Evolutionary conservation across 2,888 invertebrate species (phyloP).

Genomic region (Drosophila cognata): DNA sequence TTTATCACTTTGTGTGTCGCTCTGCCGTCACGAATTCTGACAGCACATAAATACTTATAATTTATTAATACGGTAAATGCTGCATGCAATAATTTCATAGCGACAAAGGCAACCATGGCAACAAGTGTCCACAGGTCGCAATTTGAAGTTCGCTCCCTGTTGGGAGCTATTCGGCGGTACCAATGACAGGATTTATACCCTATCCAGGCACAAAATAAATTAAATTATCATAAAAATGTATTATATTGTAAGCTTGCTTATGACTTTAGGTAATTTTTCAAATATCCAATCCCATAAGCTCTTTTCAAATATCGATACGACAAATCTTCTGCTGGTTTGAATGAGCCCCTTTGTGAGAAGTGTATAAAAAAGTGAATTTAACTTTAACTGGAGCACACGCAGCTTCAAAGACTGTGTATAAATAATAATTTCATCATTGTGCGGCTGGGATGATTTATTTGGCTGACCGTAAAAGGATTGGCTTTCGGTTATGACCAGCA

Average conservation of each 20-base stretch:
- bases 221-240: background rate
- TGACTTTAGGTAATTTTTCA: background rate
- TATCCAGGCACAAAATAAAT: background rate
- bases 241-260: no score
- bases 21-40: constrained; percentile 83
- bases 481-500: constrained; percentile 59
- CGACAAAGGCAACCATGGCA: constrained; percentile 65
- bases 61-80: constrained; percentile 83
- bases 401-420: constrained; percentile 67
- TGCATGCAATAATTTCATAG: constrained; percentile 81
- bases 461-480: constrained; percentile 75
- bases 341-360: constrained; percentile 8
- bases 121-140: constrained; percentile 57
- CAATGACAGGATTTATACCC: constrained; percentile 33
- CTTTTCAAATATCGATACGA: background rate
- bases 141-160: constrained; percentile 48
- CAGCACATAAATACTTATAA: constrained; percentile 85
- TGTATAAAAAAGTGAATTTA: constrained; percentile 64
- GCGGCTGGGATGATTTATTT: constrained; percentile 82
- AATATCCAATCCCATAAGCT: background rate
- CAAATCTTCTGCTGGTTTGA: background rate
- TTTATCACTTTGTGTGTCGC: constrained; percentile 85
- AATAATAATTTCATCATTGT: constrained; percentile 84
- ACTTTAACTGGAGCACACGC: constrained; percentile 80
- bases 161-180: constrained; percentile 7